A percentile compares a stretch with the other conserved stretches of the same genome.
phyloP scores from a whole-genome alignment of 92 coral and sea anemone genomes.

The Diadumene lineata region DNA sequence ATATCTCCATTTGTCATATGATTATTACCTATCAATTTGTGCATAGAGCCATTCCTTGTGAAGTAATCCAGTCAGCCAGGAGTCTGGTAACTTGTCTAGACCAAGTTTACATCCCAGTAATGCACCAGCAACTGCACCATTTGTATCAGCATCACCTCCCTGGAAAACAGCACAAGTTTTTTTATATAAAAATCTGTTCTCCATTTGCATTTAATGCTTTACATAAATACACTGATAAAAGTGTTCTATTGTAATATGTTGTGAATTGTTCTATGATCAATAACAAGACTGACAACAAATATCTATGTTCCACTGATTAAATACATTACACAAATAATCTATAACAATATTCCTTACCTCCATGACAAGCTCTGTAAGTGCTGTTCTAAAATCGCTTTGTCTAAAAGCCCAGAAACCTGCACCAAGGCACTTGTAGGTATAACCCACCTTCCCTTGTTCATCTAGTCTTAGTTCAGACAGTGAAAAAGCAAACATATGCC shows the following conservation, averaged over 20 bases:
- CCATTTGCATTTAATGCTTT: too few relatives aligned
- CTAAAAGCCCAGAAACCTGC: constrained; percentile 96
- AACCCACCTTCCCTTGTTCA: constrained; percentile 65
- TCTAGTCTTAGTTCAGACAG: constrained; percentile 56
- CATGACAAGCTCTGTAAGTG: constrained; percentile 69
- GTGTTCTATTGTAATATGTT: too few relatives aligned
- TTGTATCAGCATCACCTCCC: constrained; percentile 99
- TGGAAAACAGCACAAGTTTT: too few relatives aligned
- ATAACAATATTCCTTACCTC: constrained; percentile 54
- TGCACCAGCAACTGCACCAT: constrained; percentile 99
- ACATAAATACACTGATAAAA: too few relatives aligned
- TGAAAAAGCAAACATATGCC: constrained; percentile 70
- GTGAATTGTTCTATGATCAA: too few relatives aligned
- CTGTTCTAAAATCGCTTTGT: constrained; percentile 72
- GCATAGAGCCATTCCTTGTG: constrained; percentile 87
- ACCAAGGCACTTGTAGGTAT: constrained; percentile 88
- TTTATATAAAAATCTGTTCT: too few relatives aligned
- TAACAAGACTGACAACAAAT: too few relatives aligned
- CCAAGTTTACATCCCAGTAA: constrained; percentile 94
- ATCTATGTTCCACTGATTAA: too few relatives aligned
- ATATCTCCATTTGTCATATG: too few relatives aligned
- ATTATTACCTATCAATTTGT: constrained; percentile 75
- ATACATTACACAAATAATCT: not conserved
- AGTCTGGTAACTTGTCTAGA: constrained; percentile 60
- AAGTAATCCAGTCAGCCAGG: constrained; percentile 70